Evolutionary conservation across 1,140 invertebrate species (phyloP), one percentile per base, ranked within the genome.

Genomic region (Mamestra configurata): DNA sequence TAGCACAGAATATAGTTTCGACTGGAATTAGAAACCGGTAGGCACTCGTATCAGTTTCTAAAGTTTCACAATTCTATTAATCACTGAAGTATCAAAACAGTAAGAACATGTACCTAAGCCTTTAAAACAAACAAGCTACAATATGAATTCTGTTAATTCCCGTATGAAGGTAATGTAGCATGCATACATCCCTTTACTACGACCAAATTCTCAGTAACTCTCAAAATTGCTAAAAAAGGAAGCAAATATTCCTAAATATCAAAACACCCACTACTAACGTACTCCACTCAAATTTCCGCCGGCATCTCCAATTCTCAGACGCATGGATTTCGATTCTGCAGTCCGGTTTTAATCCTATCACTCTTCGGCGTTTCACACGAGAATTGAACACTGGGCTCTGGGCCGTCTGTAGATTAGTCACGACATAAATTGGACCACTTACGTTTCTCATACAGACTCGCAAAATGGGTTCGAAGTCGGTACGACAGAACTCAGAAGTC

Each of bases 291-390:
- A 72, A 72, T 55, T 72, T 66, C 35, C 61, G 35, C n/a, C 27
- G 55, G 40, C 46, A 51, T 57, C 11, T 66, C 27, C 73, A 61
- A 79, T 77, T 40, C 49, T 57, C 24, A 72, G 46, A 72, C 11
- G 10, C 18, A 20, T 31, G n/a, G 49, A 22, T 49, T 43, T 18
- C n/a, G 61, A 57, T 70, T 71, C 20, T 10, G 31, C 22, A 59
- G 35, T 70, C 57, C 27, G 53, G 24, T 64, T 72, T 77, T 86
- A 88, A 86, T 89, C 80, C 85, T 82, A 86, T 88, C 84, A 81
- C 75, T 83, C 82, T 84, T 79, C 71, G 53, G 35, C 76, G 78
- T 77, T 84, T 84, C 81, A 82, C 80, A 84, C 80, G 79, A 82
- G 80, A 83, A 76, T 82, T 75, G 81, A 82, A 84, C 72, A 71